Percentiles rank a stretch among this genome's conserved stretches.
Evolutionary conservation across 1,140 invertebrate genomes (phyloP).

Genomic region (Amyelois transitella): DNA sequence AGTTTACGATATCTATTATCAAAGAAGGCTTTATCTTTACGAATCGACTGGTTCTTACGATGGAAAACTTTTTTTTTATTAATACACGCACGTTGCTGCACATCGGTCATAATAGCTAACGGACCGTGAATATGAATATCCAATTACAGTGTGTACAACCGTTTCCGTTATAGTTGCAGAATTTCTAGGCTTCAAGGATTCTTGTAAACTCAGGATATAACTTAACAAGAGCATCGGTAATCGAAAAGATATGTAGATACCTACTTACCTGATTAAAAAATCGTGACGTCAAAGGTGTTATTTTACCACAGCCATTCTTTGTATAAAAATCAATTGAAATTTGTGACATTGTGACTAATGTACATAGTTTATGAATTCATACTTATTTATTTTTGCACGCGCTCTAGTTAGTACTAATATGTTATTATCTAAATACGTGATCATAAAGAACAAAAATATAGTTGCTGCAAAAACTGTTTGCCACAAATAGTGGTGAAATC

Average conservation of each 20-base stretch:
- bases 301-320: too few relatives aligned
- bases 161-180: slow-evolving; percentile 25
- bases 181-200: slow-evolving; percentile 14
- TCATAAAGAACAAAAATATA: too few relatives aligned
- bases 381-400: background rate
- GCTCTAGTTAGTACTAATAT: too few relatives aligned
- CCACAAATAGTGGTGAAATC: background rate
- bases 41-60: background rate
- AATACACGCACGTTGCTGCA: slow-evolving; percentile 1
- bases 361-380: too few relatives aligned
- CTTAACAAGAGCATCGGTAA: too few relatives aligned
- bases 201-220: background rate
- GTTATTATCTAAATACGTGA: too few relatives aligned
- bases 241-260: too few relatives aligned
- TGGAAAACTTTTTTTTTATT: background rate
- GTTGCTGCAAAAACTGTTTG: background rate
- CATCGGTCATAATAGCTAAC: slow-evolving; percentile 30
- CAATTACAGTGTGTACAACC: slow-evolving; percentile 19
- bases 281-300: too few relatives aligned
- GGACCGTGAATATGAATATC: slow-evolving; percentile 30
- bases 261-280: too few relatives aligned
- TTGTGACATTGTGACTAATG: too few relatives aligned
- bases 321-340: too few relatives aligned
- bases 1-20: background rate
- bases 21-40: background rate